phyloP scores from a whole-genome alignment of 2,113 vertebrate species.

The Glaucomys volans region DNA sequence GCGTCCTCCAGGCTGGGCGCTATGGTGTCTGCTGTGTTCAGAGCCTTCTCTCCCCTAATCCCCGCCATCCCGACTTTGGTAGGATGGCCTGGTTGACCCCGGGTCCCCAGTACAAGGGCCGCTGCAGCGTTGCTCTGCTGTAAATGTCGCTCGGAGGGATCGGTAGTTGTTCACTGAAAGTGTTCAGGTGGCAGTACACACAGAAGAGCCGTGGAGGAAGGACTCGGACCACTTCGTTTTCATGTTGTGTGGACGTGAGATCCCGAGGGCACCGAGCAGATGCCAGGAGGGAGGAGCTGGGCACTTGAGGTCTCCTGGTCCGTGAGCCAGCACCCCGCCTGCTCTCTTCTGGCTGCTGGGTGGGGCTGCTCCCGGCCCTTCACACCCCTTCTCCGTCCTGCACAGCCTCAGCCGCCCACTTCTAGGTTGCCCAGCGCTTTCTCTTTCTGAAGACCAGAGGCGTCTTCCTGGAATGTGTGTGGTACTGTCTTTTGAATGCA shows the following conservation, averaged over 20 bases:
- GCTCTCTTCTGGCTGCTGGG: neutral
- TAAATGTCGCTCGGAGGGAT: neutral
- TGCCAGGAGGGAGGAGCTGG: neutral
- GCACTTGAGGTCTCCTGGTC: neutral
- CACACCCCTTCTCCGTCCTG: neutral
- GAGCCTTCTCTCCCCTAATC: neutral
- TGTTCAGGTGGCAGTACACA: neutral
- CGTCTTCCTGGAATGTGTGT: neutral
- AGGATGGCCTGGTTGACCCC: neutral
- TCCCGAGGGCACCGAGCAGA: neutral
- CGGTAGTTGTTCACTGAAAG: neutral
- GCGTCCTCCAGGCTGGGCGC: too few relatives aligned
- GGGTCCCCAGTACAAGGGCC: neutral
- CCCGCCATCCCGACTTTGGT: neutral
- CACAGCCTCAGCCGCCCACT: fast-evolving
- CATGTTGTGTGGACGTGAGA: fast-evolving
- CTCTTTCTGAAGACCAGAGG: neutral
- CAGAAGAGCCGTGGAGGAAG: neutral
- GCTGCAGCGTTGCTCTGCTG: neutral
- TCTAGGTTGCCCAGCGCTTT: neutral
- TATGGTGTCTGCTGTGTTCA: neutral
- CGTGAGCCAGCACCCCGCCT: fast-evolving
- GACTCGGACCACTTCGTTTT: fast-evolving
- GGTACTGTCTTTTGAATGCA: fast-evolving
- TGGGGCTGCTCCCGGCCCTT: neutral